Percentiles rank a stretch among this genome's conserved stretches.
phyloP scores from a whole-genome alignment of 2,888 invertebrate genomes.

The Ochropacha duplaris region DNA sequence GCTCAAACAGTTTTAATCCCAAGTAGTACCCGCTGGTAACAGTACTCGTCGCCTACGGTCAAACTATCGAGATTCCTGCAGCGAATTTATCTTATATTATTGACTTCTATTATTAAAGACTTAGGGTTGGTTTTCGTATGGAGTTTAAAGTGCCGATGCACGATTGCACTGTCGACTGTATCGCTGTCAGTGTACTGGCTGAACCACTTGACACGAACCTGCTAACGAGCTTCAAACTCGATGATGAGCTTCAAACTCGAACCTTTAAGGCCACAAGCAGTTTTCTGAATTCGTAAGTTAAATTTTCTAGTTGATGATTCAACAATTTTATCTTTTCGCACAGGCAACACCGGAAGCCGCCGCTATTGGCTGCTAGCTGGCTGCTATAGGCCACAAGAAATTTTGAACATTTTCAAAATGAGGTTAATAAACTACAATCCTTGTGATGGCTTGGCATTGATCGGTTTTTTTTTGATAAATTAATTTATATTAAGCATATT shows the following conservation, averaged over 20 bases:
- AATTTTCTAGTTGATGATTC: background rate
- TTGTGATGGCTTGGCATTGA: too few species aligned
- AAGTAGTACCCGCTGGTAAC: constrained; percentile 41
- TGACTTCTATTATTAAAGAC: background rate
- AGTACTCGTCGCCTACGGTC: constrained; percentile 59
- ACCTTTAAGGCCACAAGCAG: constrained; percentile 36
- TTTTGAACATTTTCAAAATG: too few species aligned
- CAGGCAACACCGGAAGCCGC: too few species aligned
- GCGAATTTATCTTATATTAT: constrained; percentile 11
- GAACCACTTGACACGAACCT: constrained; percentile 55
- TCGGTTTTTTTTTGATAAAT: too few species aligned
- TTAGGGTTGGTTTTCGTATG: constrained; percentile 25
- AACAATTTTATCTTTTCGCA: too few species aligned
- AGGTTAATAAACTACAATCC: too few species aligned
- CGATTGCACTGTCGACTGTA: constrained; percentile 16
- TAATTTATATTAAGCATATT: too few species aligned
- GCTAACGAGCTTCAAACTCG: constrained; percentile 61
- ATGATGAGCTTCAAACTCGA: constrained; percentile 50
- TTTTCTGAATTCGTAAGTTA: constrained; percentile 3
- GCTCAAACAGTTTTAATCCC: constrained; percentile 49
- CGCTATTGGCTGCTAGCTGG: too few species aligned
- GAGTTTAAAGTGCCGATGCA: constrained; percentile 1
- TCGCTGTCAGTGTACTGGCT: constrained; percentile 30
- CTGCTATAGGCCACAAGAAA: too few species aligned
- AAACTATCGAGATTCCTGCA: constrained; percentile 29